Evolutionary conservation across 2,113 vertebrate genomes (phyloP).

Genomic region (Tapirus terrestris): DNA sequence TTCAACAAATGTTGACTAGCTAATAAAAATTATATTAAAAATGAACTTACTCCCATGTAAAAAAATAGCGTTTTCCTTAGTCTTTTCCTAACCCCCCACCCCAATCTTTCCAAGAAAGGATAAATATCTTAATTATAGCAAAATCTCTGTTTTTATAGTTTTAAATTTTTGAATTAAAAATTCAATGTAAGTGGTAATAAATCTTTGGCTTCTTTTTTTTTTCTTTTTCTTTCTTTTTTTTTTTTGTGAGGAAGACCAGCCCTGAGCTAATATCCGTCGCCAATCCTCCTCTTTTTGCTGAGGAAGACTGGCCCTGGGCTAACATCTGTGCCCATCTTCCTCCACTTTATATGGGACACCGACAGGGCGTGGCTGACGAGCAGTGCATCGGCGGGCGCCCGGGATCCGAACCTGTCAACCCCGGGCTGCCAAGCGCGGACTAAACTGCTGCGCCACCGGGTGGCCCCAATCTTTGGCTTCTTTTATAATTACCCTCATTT

Average conservation of each 20-base stretch:
- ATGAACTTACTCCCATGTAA: background rate
- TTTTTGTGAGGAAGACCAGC: no score
- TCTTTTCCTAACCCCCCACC: background rate
- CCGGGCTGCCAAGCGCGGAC: no score
- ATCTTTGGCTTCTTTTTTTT: background rate
- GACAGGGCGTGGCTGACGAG: no score
- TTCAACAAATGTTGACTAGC: background rate
- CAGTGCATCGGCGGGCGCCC: no score
- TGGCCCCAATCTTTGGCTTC: background rate
- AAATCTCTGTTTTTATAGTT: background rate
- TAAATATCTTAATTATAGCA: background rate
- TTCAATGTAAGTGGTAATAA: background rate
- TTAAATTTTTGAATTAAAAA: background rate
- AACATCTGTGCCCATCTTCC: no score
- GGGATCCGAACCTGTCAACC: no score
- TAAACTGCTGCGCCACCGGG: no score
- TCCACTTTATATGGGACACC: no score
- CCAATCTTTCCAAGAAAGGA: background rate
- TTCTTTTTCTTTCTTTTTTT: no score
- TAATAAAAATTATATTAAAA: background rate
- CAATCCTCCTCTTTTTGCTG: no score
- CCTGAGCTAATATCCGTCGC: no score
- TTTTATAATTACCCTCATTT: background rate
- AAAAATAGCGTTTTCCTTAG: background rate
- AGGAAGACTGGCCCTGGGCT: no score